Conservation (phyloP, 2,113 vertebrate genomes). For the Zosterops borbonicus region DNA sequence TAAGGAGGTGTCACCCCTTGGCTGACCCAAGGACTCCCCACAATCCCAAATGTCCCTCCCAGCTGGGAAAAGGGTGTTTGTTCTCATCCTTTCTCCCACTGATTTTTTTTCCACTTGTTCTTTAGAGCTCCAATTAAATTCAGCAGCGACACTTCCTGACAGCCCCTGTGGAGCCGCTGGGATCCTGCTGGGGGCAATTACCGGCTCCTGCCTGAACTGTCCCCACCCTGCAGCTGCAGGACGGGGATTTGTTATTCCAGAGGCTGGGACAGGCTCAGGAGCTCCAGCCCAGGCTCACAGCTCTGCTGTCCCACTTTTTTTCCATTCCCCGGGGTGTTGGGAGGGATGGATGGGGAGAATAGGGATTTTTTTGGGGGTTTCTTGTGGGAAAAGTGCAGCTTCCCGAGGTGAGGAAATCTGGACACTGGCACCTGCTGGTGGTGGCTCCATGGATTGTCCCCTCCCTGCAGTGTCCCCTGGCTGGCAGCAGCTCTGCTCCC, state of each 20-base stretch:
- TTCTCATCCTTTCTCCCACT: neutral
- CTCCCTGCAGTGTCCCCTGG: rapidly evolving
- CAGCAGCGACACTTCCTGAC: neutral
- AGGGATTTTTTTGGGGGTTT: neutral
- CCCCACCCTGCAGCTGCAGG: neutral
- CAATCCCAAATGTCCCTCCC: neutral
- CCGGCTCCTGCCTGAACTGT: neutral
- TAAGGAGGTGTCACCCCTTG: neutral
- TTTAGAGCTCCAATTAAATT: neutral
- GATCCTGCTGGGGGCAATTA: neutral
- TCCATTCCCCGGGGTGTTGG: neutral
- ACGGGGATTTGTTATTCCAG: neutral
- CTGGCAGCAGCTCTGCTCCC: neutral
- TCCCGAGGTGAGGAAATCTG: neutral
- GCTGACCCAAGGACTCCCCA: neutral
- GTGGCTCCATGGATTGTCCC: rapidly evolving
- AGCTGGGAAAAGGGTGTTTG: neutral
- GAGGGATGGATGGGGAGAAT: rapidly evolving
- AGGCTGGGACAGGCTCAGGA: neutral
- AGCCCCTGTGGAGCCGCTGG: neutral
- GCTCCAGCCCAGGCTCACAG: neutral
- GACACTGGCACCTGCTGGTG: neutral
- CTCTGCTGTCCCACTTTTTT: rapidly evolving
- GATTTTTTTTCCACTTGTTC: neutral
- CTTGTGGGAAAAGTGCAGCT: neutral